Base-by-base conservation (phyloP, 2,888 invertebrate genomes). In the Ophion ellenae region DNA sequence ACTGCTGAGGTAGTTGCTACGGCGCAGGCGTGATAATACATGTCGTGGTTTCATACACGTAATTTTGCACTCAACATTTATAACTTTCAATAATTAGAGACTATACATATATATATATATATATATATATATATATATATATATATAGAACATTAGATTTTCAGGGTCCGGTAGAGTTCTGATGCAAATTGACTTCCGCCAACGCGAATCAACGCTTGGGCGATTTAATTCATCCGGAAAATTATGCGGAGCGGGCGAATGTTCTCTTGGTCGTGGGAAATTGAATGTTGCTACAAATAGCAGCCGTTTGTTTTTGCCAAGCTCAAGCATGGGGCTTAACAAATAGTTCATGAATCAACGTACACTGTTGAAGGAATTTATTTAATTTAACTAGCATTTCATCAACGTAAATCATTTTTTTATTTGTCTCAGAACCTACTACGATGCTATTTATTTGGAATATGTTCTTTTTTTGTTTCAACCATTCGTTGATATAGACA, bases 1-100 rank as follows among this genome's bases (percentile, higher is more conserved):
- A 78, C 83, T 64, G 74, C 74, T 32, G 28, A 71, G 63, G 14
- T 67, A 75, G 80, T 73, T 81, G 57, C 57, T 64, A 36, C 61
- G 20, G 53, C 70, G 57, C 45, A 70, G 67, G 20, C 63, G n/a
- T 24, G 81, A 61, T 83, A 80, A 74, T 67, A 61, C 71, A 67
- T 67, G 69, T 71, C 71, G 61, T 45, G 40, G 45, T 77, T 24
- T 20, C 20, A 40, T 67, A 17, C 66, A 28, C 74, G 47, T 63
- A 73, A 76, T 64, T 53, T 47, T 32, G 28, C 63, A 66, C 17
- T 28, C 28, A 77, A 63, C 78, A 69, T 84, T 78, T 45, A 11
- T 36, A 20, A 53, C 63, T 32, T 57, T 14, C 66, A 66, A 73
- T 53, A 73, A 73, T 64, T 73, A 36, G 24, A 28, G n/a, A 11